These are phyloP conservation scores for Drosophila ambigua DNA, from an alignment of 1,140 invertebrate species.

Conservation along the genomic window DNA sequence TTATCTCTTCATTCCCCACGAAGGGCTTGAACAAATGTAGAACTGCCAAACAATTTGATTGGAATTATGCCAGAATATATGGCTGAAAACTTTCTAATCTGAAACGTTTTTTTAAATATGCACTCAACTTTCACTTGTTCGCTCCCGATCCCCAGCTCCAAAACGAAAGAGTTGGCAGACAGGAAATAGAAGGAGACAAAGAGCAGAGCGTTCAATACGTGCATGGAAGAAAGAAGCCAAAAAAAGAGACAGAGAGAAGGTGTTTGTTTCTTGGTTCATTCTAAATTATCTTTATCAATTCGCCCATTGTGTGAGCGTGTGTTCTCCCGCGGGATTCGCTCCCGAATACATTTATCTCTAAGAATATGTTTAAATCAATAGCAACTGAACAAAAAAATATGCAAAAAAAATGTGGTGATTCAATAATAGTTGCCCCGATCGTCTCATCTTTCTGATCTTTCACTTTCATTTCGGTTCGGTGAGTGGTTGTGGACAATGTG, in stretches of 20 bases:
- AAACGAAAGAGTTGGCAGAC: conserved; percentile 39
- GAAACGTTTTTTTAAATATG: too few species aligned
- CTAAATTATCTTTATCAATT: conserved; percentile 67
- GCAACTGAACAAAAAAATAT: conserved; percentile 43
- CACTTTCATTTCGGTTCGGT: conserved; percentile 13
- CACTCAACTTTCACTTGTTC: conserved; percentile 49
- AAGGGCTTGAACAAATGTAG: not conserved
- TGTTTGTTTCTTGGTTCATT: conserved; percentile 31
- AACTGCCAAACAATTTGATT: not conserved
- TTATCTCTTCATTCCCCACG: not conserved
- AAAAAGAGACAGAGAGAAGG: conserved; percentile 10
- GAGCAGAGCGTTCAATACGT: not conserved
- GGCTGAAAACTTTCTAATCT: too few species aligned
- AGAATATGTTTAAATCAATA: conserved; percentile 42
- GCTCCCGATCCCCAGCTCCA: not conserved
- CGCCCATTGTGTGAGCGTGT: conserved; percentile 24
- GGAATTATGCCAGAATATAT: too few species aligned
- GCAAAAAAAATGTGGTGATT: conserved; percentile 19
- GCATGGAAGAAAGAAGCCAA: conserved; percentile 23
- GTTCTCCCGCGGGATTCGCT: conserved; percentile 19
- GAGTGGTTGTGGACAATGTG: conserved; percentile 41
- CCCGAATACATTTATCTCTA: conserved; percentile 43
- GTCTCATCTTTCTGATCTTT: conserved; percentile 3
- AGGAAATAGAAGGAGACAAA: conserved; percentile 23
- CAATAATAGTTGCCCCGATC: too few species aligned